Base-by-base conservation (phyloP, 2,797 vertebrate genomes). In the Gobio occitaniae region DNA sequence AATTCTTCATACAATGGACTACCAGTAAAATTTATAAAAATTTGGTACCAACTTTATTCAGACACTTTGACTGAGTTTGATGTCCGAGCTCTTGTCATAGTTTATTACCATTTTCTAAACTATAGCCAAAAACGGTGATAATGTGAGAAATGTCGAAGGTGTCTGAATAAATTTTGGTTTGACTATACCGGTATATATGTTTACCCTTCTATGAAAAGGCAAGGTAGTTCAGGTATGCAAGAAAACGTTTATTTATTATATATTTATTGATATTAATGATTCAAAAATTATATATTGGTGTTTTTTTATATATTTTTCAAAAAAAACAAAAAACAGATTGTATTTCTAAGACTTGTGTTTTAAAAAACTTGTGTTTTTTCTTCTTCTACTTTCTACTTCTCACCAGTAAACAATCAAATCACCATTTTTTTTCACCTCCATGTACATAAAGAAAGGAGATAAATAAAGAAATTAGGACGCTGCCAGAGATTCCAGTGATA, bases 381-480 rank as follows among this genome's bases (percentile, higher is more conserved):
- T 1, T 25, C 12, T 65, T 72, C 1, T 17, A 6, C 71, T 19
- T 32, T 52, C 29, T 21, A 6, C 4, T 29, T 50, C 25, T 32
- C 13, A 25, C 32, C 65, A 38, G 12, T 38, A 54, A 25, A 82
- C 65, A 11, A 16, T 32, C 3, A 56, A 48, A 72, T 81, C 15
- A 7, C n/a, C 4, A 5, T 48, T 48, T 21, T 63, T 48, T 4
- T 48, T 8, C 50, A 44, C 7, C 7, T 65, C 11, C 5, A 65
- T 32, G 25, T 66, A 66, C 21, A 75, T 38, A 41, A 75, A 75
- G 8, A 65, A 66, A 66, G 6, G 17, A 79, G 13, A 13, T 29
- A 74, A 61, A 59, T 47, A 29, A 72, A 21, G 3, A 76, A 48
- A 87, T 89, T 89, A 82, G 74, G 80, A 89, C 92, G 90, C 90